These are phyloP conservation scores for Cherax destructor DNA, from an alignment of 1,140 invertebrate genomes.

Conservation along the genomic window DNA sequence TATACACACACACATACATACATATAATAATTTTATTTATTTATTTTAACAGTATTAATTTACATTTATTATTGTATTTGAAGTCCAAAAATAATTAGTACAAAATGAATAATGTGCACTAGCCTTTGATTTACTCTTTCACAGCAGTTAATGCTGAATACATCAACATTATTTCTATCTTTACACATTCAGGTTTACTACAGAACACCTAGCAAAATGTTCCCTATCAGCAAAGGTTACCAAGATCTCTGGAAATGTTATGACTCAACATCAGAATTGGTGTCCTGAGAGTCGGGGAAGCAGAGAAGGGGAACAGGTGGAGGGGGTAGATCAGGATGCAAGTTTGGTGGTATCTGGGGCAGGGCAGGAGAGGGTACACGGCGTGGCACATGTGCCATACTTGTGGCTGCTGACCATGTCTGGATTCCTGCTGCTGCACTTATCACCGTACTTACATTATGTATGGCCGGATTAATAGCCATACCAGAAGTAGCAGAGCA, in stretches of 20 bases:
- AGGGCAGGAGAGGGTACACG: conserved; percentile 63
- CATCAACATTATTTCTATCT: background rate
- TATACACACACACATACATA: conserved; percentile 29
- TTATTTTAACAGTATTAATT: conserved; percentile 4
- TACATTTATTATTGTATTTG: background rate
- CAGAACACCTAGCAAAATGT: background rate
- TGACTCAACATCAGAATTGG: conserved; percentile 28
- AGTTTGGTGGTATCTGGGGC: conserved; percentile 70
- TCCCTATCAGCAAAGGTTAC: background rate
- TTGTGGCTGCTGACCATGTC: conserved; percentile 2
- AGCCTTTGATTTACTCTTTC: background rate
- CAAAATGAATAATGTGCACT: background rate
- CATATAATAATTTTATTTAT: conserved; percentile 29
- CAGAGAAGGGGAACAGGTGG: conserved; percentile 58
- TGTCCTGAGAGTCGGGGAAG: conserved; percentile 61
- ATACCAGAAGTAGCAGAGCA: background rate
- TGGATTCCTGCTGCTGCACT: conserved; percentile 15
- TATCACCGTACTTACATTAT: background rate
- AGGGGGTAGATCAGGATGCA: conserved; percentile 67
- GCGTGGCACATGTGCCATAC: conserved; percentile 25
- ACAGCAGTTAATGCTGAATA: background rate
- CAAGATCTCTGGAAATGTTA: background rate
- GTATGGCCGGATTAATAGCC: background rate
- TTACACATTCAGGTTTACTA: background rate
- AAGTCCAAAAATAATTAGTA: background rate